A percentile compares a stretch with the other conserved stretches of the same genome.
Evolutionary conservation across 2,797 vertebrate species (phyloP).

Genomic region (Knipowitschia caucasica): DNA sequence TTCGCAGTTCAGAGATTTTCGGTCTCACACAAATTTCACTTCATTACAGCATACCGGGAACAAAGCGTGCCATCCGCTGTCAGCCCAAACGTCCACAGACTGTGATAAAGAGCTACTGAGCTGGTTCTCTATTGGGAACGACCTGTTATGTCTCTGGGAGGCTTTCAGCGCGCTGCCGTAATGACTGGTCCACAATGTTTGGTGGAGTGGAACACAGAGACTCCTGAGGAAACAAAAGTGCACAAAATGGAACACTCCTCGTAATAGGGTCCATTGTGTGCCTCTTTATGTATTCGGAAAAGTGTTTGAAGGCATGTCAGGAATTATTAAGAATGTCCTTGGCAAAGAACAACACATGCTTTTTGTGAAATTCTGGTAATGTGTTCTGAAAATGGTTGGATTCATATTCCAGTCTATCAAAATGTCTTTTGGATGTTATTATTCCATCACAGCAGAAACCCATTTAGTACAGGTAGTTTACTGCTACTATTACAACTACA

Average conservation of each 20-base stretch:
- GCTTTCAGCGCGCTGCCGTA: constrained; percentile 1
- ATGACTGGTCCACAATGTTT: constrained; percentile 13
- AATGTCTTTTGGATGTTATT: too few relatives aligned
- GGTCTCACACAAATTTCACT: constrained; percentile 20
- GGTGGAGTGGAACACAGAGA: constrained; percentile 7
- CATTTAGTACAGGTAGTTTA: too few relatives aligned
- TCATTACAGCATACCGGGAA: constrained; percentile 10
- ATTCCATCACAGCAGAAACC: too few relatives aligned
- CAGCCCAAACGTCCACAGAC: constrained; percentile 8
- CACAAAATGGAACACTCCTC: neutral
- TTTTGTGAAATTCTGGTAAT: too few relatives aligned
- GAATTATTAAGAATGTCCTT: too few relatives aligned
- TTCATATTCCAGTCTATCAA: too few relatives aligned
- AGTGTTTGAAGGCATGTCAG: too few relatives aligned
- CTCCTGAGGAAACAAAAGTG: neutral
- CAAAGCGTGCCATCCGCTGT: neutral
- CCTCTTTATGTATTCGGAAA: neutral
- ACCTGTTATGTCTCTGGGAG: neutral
- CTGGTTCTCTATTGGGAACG: constrained; percentile 7
- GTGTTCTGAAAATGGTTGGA: too few relatives aligned
- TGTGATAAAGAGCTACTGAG: constrained; percentile 8
- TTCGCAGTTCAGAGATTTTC: too few relatives aligned
- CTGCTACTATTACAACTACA: too few relatives aligned
- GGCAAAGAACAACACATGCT: too few relatives aligned
- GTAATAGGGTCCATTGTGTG: neutral